Conservation (phyloP, 2,888 invertebrate genomes). For the Leuctra nigra region DNA sequence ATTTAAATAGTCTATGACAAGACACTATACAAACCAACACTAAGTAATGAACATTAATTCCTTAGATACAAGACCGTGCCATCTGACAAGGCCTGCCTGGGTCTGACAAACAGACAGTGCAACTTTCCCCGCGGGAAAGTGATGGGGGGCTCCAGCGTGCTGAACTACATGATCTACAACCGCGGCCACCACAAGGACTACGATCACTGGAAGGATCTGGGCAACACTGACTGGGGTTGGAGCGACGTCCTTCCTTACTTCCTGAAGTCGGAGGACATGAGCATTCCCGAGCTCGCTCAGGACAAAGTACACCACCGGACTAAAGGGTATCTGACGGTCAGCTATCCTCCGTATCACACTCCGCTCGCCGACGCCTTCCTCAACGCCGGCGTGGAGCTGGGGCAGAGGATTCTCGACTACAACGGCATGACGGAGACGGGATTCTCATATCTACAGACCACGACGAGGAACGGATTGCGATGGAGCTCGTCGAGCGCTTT, state of each 20-base stretch:
- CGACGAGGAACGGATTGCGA: slow-evolving; percentile 57
- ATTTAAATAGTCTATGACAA: no score
- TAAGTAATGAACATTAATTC: no score
- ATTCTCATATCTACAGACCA: slow-evolving; percentile 49
- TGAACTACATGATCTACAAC: slow-evolving; percentile 77
- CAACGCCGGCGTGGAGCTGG: slow-evolving; percentile 52
- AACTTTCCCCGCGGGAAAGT: slow-evolving; percentile 56
- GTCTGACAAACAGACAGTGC: slow-evolving; percentile 66
- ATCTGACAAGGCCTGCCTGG: slow-evolving; percentile 62
- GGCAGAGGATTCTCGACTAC: slow-evolving; percentile 52
- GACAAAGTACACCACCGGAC: slow-evolving; percentile 47
- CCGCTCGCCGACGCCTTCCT: slow-evolving; percentile 55
- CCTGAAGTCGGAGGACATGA: slow-evolving; percentile 67
- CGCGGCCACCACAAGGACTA: slow-evolving; percentile 64
- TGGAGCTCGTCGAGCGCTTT: slow-evolving; percentile 63
- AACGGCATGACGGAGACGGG: slow-evolving; percentile 57
- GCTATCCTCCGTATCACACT: slow-evolving; percentile 47
- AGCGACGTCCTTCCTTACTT: slow-evolving; percentile 66
- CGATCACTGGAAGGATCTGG: slow-evolving; percentile 64
- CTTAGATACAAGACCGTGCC: slow-evolving; percentile 73
- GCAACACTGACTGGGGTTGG: slow-evolving; percentile 69
- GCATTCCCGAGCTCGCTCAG: slow-evolving; percentile 46
- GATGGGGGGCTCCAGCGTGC: slow-evolving; percentile 71
- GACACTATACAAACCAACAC: no score
- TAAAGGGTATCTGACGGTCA: slow-evolving; percentile 51